Conservation (phyloP, 1,140 invertebrate species). For the Tetragonula clypearis region DNA sequence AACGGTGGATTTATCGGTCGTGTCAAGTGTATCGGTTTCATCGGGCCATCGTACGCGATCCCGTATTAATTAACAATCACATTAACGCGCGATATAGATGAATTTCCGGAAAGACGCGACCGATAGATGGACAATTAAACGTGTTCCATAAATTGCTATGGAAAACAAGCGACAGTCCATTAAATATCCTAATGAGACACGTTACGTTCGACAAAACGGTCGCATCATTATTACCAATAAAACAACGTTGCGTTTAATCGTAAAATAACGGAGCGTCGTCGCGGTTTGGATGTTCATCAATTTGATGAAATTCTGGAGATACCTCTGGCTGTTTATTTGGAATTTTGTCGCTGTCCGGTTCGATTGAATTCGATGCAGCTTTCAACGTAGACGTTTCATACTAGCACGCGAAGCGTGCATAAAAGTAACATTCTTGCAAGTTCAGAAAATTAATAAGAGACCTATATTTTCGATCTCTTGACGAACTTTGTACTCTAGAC, state of each 20-base stretch:
- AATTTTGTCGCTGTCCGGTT: not conserved
- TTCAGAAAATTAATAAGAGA: not conserved
- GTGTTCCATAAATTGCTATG: constrained; percentile 7
- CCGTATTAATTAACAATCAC: constrained; percentile 23
- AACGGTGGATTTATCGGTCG: not conserved
- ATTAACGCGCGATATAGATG: constrained; percentile 10
- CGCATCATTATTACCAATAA: constrained; percentile 23
- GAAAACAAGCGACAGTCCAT: not conserved
- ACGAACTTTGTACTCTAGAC: too few species aligned
- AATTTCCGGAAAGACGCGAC: constrained; percentile 1
- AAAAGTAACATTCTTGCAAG: not conserved
- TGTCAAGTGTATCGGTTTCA: not conserved
- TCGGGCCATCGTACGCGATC: not conserved
- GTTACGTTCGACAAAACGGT: not conserved
- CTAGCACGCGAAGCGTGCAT: not conserved
- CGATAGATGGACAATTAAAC: constrained; percentile 1
- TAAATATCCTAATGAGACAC: constrained; percentile 28
- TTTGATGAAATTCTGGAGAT: not conserved
- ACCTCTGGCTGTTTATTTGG: not conserved
- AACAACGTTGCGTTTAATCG: not conserved
- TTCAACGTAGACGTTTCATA: not conserved
- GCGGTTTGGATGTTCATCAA: not conserved
- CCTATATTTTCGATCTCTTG: not conserved
- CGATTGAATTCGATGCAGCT: not conserved
- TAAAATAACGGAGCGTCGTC: not conserved